Conservation (phyloP, 2,888 invertebrate genomes). For the Eupithecia pulchellata region DNA sequence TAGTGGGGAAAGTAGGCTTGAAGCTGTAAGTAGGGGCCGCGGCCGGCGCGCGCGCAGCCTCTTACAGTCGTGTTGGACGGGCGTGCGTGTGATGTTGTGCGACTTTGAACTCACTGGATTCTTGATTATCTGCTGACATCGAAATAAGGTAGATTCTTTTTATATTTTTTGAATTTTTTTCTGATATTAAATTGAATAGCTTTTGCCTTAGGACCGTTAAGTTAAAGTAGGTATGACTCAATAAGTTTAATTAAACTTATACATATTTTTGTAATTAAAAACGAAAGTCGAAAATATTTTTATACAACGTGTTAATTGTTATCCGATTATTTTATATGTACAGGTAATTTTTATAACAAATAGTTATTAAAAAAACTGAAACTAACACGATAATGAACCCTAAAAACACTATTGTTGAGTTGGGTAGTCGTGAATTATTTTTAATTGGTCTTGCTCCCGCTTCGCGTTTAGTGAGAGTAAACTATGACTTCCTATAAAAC, state of each 20-base stretch:
- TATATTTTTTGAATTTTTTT: background rate
- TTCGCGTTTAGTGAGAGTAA: background rate
- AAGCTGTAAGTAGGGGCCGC: slow-evolving; percentile 79
- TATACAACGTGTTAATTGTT: too few relatives aligned
- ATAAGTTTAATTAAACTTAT: too few relatives aligned
- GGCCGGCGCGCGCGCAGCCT: slow-evolving; percentile 64
- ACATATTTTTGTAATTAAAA: too few relatives aligned
- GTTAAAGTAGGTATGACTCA: too few relatives aligned
- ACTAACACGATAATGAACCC: background rate
- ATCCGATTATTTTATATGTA: too few relatives aligned
- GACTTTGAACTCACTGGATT: slow-evolving; percentile 40
- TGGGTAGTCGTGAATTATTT: too few relatives aligned
- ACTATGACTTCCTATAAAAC: background rate
- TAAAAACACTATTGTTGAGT: background rate
- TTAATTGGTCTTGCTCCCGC: background rate
- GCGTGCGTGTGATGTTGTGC: slow-evolving; percentile 48
- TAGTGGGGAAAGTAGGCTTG: slow-evolving; percentile 79
- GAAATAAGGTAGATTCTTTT: slow-evolving; percentile 47
- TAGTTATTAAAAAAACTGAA: too few relatives aligned
- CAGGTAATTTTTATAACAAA: too few relatives aligned
- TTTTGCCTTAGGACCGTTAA: background rate
- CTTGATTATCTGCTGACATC: slow-evolving; percentile 26
- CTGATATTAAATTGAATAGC: too few relatives aligned
- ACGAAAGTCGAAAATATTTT: too few relatives aligned
- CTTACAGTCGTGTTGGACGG: slow-evolving; percentile 60